Base-by-base conservation (phyloP, 2,888 invertebrate species). In the Punctoribates punctum region DNA sequence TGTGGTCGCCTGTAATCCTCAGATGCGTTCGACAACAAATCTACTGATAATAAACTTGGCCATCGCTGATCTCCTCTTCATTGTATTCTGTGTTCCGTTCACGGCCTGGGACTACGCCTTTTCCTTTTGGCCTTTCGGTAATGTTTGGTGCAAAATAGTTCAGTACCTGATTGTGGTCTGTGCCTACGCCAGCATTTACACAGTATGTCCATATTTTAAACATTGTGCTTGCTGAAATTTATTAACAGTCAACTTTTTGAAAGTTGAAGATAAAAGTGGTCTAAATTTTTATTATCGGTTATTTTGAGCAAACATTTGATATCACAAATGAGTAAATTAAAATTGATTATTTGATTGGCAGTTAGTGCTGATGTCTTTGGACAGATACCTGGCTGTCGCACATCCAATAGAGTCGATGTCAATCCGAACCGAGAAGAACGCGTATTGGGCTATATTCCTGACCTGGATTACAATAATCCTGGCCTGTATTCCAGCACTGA, bases 1-100 rank as follows among this genome's bases (percentile, higher is more conserved):
- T 75, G 94, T 96, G 15, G 93, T 96, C 0, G 88, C 91, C 17
- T 90, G 91, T 62, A 93, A 94, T 85, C 90, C 92, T 81, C 91
- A 92, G 82, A 96, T 96, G 95, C 87, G 94, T 81, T 94, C 93
- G 48, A 94, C 94, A 8, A 96, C 96, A 72, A 96, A 96, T 84
- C 88, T 94, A 62, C 88, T 96, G 38, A 95, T 96, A 81, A 91
- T 95, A 78, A 94, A 93, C 83, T 85, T 95, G 78, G 94, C 95
- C 3, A 87, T 94, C 34, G 94, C 96, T 51, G 96, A 96, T 84
- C 86, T 96, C 38, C 88, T 93, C 38, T 96, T 96, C 84, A 93
- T 96, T 60, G 88, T 94, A 74, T 93, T 95, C 85, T 96, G 96
- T 85, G 94, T 96, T 23, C 96, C 96, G 0, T 94, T 94, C 84